Evolutionary conservation across 2,797 vertebrate genomes (phyloP).

Genomic region (Poeciliopsis turneri): DNA sequence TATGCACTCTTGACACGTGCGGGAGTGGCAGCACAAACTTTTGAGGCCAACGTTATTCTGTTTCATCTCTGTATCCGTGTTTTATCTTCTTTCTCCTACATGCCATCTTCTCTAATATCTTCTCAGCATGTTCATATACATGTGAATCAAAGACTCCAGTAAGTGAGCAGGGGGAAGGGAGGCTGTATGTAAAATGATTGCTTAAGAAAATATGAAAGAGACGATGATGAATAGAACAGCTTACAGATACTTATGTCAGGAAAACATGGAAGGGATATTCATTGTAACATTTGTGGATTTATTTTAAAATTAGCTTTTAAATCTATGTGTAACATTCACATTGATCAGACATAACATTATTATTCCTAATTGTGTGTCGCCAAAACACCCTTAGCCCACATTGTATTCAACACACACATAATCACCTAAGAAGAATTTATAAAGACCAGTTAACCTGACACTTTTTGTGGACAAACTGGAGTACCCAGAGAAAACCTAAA

Average conservation of each 20-base stretch:
- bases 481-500: no score
- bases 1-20: neutral
- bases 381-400: neutral
- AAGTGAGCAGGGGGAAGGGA: slow-evolving; percentile 10
- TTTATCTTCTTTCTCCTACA: slow-evolving; percentile 40
- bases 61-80: slow-evolving; percentile 18
- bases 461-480: no score
- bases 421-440: no score
- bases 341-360: neutral
- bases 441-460: no score
- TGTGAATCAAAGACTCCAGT: slow-evolving; percentile 55
- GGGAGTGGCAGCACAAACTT: neutral
- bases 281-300: neutral
- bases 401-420: no score
- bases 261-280: neutral
- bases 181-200: slow-evolving; percentile 6
- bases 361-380: neutral
- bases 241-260: slow-evolving; percentile 4
- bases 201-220: slow-evolving; percentile 25
- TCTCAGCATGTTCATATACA: slow-evolving; percentile 31
- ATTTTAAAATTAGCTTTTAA: neutral
- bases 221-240: slow-evolving; percentile 30
- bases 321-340: neutral
- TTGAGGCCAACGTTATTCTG: slow-evolving; percentile 21
- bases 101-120: slow-evolving; percentile 40